Base-by-base conservation (phyloP, 2,797 vertebrate genomes). In the Pipistrellus nathusii region DNA sequence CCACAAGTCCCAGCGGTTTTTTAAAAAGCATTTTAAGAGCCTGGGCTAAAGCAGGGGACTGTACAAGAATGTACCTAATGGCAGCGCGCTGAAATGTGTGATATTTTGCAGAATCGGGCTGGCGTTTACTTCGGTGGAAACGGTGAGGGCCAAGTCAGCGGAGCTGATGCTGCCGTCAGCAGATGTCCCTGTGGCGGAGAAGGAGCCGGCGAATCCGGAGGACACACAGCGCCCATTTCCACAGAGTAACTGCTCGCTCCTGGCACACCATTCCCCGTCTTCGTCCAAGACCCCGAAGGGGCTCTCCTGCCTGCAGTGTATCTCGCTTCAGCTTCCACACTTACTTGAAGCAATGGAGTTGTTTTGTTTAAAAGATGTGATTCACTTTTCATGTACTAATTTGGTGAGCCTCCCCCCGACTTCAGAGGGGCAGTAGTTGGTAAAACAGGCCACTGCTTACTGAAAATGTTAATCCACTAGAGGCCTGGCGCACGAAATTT, bases 61-160 rank as follows among this genome's bases (percentile, higher is more conserved):
- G 0, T 25, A 68, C 68, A 48, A 78, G 55, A 83, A 90, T 84
- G 86, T 89, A 72, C 96, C 73, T 85, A 51, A 81, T 66, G 4
- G 21, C 48, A 69, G 68, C 48, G 80, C 64, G 87, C n/a, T 85
- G 80, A 55, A 88, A 93, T 23, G 21, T 80, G 62, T 62, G 81
- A 68, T 46, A 51, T 62, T 86, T 84, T 93, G 84, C 90, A 94
- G 90, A 77, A 81, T 64, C 18, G 0, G 88, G 48, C 32, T 85
- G 85, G 76, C 0, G 8, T 73, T 72, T 21, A 48, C 48, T 72
- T 72, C 68, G 87, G 66, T 81, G 84, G 93, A 86, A 93, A 75
- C n/a, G 20, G n/a, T 55, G 62, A 84, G 80, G 59, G 10, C 69
- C 51, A 76, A 73, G 48, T n/a, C 35, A 27, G 68, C 38, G 44